phyloP scores from a whole-genome alignment of 2,113 vertebrate genomes.

The Conger conger region DNA sequence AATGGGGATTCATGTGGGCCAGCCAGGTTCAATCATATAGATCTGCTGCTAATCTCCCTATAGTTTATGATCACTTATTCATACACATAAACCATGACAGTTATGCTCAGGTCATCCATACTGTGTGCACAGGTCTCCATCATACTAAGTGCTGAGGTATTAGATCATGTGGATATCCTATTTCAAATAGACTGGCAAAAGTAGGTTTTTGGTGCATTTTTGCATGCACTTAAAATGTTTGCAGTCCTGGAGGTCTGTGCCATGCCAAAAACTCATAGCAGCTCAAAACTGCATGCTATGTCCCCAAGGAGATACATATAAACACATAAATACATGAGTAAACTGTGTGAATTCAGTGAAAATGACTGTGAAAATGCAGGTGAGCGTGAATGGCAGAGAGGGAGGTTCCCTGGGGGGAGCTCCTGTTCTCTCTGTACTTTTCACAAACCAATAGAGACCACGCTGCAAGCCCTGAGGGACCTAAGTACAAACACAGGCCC shows the following conservation, averaged over 20 bases:
- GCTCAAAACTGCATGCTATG: too few relatives aligned
- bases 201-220: neutral
- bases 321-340: neutral
- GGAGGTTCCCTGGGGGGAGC: neutral
- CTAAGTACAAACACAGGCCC: too few relatives aligned
- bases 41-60: neutral
- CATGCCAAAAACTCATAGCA: too few relatives aligned
- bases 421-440: too few relatives aligned
- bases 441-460: neutral
- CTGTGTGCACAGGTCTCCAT: neutral
- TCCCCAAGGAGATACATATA: too few relatives aligned
- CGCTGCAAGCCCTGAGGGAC: too few relatives aligned
- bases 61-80: neutral
- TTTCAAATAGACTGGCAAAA: too few relatives aligned
- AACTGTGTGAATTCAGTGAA: neutral
- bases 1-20: neutral
- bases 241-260: neutral
- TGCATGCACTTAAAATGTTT: neutral
- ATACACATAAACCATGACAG: neutral
- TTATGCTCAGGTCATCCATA: neutral
- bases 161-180: too few relatives aligned
- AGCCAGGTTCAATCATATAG: neutral
- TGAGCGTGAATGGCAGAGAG: neutral
- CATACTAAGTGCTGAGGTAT: too few relatives aligned
- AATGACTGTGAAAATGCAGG: neutral